Evolutionary conservation across 2,888 invertebrate species (phyloP).

Genomic region (Pandemis heparana): DNA sequence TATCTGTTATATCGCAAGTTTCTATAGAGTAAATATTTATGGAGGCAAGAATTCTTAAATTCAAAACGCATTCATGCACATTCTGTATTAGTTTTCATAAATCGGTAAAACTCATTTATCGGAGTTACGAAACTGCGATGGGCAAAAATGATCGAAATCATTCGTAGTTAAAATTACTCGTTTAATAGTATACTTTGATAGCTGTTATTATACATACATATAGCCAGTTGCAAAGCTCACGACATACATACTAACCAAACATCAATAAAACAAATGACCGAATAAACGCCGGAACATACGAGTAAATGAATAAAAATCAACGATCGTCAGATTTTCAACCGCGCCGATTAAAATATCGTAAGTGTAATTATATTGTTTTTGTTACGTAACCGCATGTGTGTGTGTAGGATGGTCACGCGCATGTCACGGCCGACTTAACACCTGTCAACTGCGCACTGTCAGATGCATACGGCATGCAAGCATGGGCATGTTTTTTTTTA

Average conservation of each 20-base stretch:
- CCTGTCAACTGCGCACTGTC: constrained; percentile 75
- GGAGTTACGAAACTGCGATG: no score
- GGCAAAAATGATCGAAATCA: no score
- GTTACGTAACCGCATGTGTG: constrained; percentile 67
- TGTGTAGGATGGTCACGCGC: constrained; percentile 67
- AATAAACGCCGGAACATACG: constrained; percentile 1
- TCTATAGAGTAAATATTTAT: no score
- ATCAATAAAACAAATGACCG: not conserved
- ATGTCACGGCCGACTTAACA: constrained; percentile 73
- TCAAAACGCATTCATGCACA: no score
- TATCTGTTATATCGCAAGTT: no score
- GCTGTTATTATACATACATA: no score
- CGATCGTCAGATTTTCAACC: not conserved
- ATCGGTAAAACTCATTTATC: no score
- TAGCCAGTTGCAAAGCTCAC: constrained; percentile 26
- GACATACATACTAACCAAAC: not conserved
- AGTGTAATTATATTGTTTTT: constrained; percentile 27
- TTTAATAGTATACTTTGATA: no score
- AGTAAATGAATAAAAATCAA: not conserved
- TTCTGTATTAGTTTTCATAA: no score
- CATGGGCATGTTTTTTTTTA: no score
- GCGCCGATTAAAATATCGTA: constrained; percentile 24
- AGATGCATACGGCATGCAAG: constrained; percentile 53
- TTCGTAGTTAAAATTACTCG: no score
- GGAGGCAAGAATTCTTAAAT: no score